A percentile compares a stretch with the other conserved stretches of the same genome.
Evolutionary conservation across 2,888 invertebrate genomes (phyloP).

Genomic region (Drosophila yooni): DNA sequence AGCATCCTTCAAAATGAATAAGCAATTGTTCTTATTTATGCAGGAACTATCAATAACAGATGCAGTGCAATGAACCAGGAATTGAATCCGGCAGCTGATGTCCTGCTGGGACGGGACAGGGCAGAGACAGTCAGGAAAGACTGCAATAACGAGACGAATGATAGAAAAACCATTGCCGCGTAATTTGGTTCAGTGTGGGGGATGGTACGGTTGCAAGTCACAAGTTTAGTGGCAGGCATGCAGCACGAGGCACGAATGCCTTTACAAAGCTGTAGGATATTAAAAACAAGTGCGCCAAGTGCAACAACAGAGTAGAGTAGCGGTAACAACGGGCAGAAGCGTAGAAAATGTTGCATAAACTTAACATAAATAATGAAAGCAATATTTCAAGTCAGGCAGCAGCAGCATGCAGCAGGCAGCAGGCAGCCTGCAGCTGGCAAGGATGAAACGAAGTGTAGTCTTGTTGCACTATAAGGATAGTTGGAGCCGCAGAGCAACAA

Average conservation of each 20-base stretch:
- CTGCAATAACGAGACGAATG: conserved; percentile 71
- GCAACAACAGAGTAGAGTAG: conserved; percentile 39
- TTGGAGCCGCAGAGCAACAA: conserved; percentile 70
- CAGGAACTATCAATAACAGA: conserved; percentile 37
- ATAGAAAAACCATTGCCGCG: conserved; percentile 69
- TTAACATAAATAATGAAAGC: conserved; percentile 80
- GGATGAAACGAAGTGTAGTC: conserved; percentile 55
- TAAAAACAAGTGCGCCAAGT: conserved; percentile 75
- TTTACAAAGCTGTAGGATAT: conserved; percentile 79
- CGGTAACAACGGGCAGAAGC: conserved; percentile 30
- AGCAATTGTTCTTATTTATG: conserved; percentile 37
- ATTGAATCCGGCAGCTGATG: conserved; percentile 30
- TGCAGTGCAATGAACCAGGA: conserved; percentile 55
- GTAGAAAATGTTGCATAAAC: conserved; percentile 71
- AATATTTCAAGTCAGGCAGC: conserved; percentile 66
- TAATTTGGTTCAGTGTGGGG: conserved; percentile 52
- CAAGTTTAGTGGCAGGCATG: conserved; percentile 15
- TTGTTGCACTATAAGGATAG: conserved; percentile 18
- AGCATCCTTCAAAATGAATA: conserved; percentile 12
- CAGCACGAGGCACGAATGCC: conserved; percentile 64
- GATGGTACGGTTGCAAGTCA: conserved; percentile 35
- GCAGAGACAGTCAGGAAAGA: conserved; percentile 1
- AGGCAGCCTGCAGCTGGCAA: conserved; percentile 16
- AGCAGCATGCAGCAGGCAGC: conserved; percentile 5
- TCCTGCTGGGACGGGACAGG: conserved; percentile 8